Conservation (phyloP, 2,888 invertebrate genomes). For the Laothoe populi region DNA sequence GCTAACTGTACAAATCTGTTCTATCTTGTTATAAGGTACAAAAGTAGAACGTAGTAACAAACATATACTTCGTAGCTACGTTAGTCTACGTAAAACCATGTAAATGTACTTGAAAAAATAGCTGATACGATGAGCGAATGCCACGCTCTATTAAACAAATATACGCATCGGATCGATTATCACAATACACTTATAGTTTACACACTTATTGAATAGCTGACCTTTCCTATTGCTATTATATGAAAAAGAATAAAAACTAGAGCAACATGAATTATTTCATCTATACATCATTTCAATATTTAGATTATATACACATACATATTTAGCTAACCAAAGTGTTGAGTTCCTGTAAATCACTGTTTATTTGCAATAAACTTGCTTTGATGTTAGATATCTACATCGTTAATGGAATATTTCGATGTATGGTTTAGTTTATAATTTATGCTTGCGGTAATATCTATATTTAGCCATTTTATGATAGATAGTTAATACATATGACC, state of each 20-base stretch:
- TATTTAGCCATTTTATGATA: constrained; percentile 23
- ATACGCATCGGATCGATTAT: constrained; percentile 7
- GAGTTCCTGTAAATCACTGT: background rate
- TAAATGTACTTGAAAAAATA: no score
- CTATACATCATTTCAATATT: background rate
- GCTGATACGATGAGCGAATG: background rate
- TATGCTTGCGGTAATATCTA: constrained; percentile 31
- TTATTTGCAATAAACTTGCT: background rate
- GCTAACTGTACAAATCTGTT: background rate
- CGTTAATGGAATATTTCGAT: constrained; percentile 1
- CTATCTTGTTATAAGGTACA: background rate
- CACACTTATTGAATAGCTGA: background rate
- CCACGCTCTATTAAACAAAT: constrained; percentile 3
- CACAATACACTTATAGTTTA: constrained; percentile 1
- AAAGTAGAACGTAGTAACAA: background rate
- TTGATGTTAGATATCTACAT: constrained; percentile 11
- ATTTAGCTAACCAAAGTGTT: background rate
- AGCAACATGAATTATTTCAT: background rate
- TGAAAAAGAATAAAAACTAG: background rate
- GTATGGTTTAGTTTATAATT: constrained; percentile 13
- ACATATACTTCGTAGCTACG: no score
- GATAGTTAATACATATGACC: constrained; percentile 39
- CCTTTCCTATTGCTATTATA: background rate
- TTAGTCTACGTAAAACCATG: no score
- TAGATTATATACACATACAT: background rate